Evolutionary conservation across 1,140 invertebrate genomes (phyloP).

Genomic region (Callitettix versicolor): DNA sequence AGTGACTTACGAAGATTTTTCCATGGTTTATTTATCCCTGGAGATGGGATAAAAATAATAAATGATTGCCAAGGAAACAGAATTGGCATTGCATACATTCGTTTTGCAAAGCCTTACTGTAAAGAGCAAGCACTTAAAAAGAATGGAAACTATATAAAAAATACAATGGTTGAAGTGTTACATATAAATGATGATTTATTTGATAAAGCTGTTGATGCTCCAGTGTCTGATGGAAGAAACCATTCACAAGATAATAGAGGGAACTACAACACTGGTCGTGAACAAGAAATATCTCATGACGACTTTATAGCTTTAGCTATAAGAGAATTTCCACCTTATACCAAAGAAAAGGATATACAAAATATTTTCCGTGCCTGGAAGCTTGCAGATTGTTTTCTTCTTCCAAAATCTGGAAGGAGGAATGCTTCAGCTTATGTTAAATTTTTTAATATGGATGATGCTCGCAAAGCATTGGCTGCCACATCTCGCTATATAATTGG

Average conservation of each 20-base stretch:
- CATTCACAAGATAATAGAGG: not conserved
- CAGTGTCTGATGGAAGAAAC: slow-evolving; percentile 30
- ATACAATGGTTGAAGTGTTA: slow-evolving; percentile 47
- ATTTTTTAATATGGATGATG: slow-evolving; percentile 55
- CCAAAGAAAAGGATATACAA: slow-evolving; percentile 64
- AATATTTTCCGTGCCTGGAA: slow-evolving; percentile 63
- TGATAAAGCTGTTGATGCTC: slow-evolving; percentile 52
- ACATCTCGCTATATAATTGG: not conserved
- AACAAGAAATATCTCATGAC: slow-evolving; percentile 32
- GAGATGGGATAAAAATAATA: slow-evolving; percentile 75
- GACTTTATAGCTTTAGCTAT: slow-evolving; percentile 32
- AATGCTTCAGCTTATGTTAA: slow-evolving; percentile 53
- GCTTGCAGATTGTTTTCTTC: slow-evolving; percentile 46
- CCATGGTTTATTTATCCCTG: slow-evolving; percentile 60
- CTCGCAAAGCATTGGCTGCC: not conserved
- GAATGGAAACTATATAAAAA: slow-evolving; percentile 44
- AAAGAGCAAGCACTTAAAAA: slow-evolving; percentile 55
- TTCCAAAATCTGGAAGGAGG: slow-evolving; percentile 30
- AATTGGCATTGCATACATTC: slow-evolving; percentile 67
- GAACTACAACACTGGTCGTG: slow-evolving; percentile 10
- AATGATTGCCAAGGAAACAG: slow-evolving; percentile 67
- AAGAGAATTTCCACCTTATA: slow-evolving; percentile 54
- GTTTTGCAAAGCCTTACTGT: slow-evolving; percentile 55
- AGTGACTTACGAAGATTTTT: slow-evolving; percentile 72
- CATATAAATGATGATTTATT: slow-evolving; percentile 50